A percentile compares a stretch with the other conserved stretches of the same genome.
phyloP scores from a whole-genome alignment of 2,888 invertebrate genomes.

The Aquatica leii region DNA sequence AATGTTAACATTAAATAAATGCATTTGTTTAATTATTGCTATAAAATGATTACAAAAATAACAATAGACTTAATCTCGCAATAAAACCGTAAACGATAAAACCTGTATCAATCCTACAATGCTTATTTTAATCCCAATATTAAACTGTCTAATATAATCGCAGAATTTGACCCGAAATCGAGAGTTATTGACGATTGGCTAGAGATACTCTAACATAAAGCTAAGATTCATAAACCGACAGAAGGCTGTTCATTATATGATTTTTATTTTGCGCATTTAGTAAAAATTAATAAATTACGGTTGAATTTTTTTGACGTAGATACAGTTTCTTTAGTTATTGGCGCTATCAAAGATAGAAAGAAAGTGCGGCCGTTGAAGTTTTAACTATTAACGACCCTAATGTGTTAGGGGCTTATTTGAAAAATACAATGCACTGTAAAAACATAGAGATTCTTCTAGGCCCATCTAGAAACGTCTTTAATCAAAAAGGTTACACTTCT shows the following conservation, averaged over 20 bases:
- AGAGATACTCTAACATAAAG: background rate
- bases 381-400: slow-evolving; percentile 29
- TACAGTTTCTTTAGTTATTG: slow-evolving; percentile 38
- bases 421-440: slow-evolving; percentile 24
- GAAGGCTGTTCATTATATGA: slow-evolving; percentile 31
- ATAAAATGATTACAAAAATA: too few species aligned
- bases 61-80: too few species aligned
- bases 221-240: slow-evolving; percentile 25
- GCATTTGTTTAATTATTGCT: too few species aligned
- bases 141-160: background rate
- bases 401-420: slow-evolving; percentile 29
- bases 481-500: too few species aligned
- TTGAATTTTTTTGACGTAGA: slow-evolving; percentile 32
- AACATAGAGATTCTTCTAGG: too few species aligned
- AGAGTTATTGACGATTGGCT: background rate
- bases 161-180: background rate
- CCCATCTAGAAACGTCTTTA: too few species aligned
- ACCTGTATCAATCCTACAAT: too few species aligned
- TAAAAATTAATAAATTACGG: slow-evolving; percentile 36
- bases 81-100: too few species aligned
- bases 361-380: slow-evolving; percentile 32
- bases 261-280: slow-evolving; percentile 34
- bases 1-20: too few species aligned
- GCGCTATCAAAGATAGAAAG: slow-evolving; percentile 31
- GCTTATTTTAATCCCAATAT: too few species aligned